phyloP scores from a whole-genome alignment of 2,888 invertebrate species.

The Amphimallon solstitiale region DNA sequence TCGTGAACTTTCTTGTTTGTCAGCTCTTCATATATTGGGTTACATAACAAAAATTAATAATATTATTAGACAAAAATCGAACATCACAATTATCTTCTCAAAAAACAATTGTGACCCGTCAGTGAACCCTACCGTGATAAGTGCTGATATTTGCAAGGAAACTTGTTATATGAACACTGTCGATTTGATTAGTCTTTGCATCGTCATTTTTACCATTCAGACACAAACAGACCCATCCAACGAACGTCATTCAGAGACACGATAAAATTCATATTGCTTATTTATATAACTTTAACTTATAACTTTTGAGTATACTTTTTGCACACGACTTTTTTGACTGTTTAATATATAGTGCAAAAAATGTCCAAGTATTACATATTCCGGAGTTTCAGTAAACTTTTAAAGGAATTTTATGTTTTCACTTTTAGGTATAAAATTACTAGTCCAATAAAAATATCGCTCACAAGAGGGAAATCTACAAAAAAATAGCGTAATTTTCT shows the following conservation, averaged over 20 bases:
- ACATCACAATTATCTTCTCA: not conserved
- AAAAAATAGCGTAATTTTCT: too few species aligned
- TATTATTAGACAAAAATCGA: not conserved
- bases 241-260: constrained; percentile 14
- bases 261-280: constrained; percentile 13
- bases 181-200: constrained; percentile 22
- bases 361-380: not conserved
- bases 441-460: too few species aligned
- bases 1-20: too few species aligned
- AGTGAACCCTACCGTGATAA: constrained; percentile 16
- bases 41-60: not conserved
- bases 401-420: too few species aligned
- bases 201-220: constrained; percentile 28
- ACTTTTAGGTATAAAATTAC: too few species aligned
- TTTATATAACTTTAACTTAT: constrained; percentile 22
- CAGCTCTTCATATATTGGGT: too few species aligned
- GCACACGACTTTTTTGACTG: constrained; percentile 20
- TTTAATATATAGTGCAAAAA: not conserved
- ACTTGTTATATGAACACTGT: not conserved
- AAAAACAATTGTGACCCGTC: not conserved
- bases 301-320: constrained; percentile 26
- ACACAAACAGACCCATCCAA: constrained; percentile 20
- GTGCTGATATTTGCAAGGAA: constrained; percentile 15
- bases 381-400: too few species aligned
- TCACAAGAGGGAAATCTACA: too few species aligned